Base-by-base conservation (phyloP, 2,888 invertebrate genomes). In the Diplazon laetatorius region DNA sequence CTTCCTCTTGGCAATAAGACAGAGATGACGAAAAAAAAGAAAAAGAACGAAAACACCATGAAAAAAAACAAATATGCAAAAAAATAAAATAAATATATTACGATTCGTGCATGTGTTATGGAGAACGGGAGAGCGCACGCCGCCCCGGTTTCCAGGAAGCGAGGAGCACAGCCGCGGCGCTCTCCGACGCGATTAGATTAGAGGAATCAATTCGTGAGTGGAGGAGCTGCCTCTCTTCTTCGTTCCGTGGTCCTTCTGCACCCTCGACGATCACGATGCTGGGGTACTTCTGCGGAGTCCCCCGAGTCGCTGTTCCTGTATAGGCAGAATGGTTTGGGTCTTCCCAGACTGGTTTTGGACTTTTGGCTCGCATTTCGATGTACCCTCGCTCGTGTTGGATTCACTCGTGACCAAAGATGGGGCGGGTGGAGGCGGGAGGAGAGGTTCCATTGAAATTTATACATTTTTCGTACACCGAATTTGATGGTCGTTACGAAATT, bases 121-220 rank as follows among this genome's bases (percentile, higher is more conserved):
- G 59, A 76, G 84, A 73, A 72, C 25, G 30, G 77, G 82, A 82
- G 82, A 79, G 82, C 78, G 84, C 59, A 20, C 59, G 65, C 48
- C 63, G 9, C 76, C 69, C 69, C 69, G 69, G 37, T n/a, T n/a
- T n/a, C 37, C 62, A 63, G 72, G 68, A 60, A 82, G 60, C 48
- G 60, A 48, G 81, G 81, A 82, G 66, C 81, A 80, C 71, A 81
- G 80, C 78, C 80, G 80, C 78, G 78, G 71, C 81, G 82, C 71
- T 48, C 80, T 71, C 63, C 80, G 62, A 69, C 71, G n/a, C 84
- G 87, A 87, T 88, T 86, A 86, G 88, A 88, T 87, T 87, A 84
- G 80, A 81, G 80, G 77, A 80, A 82, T 80, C 85, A 84, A 84
- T 84, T 83, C 76, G 80, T 66, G 80, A 82, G 78, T 82, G 79